These are phyloP conservation scores for Sebastiscus tertius DNA, from an alignment of 2,797 vertebrate genomes.

Conservation along the genomic window DNA sequence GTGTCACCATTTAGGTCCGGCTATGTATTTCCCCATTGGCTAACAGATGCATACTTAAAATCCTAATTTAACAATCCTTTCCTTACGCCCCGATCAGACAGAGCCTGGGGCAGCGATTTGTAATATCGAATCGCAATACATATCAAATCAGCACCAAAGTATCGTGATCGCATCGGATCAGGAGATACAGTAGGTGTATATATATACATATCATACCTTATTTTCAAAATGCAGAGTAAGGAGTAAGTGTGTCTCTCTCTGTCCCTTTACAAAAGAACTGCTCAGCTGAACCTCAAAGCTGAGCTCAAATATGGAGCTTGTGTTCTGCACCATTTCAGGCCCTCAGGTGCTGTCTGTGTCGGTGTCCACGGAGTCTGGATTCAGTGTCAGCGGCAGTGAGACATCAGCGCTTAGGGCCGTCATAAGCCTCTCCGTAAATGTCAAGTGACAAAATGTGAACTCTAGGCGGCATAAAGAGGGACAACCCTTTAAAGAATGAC, in stretches of 20 bases:
- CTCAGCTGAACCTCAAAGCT: constrained; percentile 17
- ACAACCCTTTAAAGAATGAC: constrained; percentile 69
- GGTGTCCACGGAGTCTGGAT: constrained; percentile 47
- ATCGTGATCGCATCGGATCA: too few species aligned
- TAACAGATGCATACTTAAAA: neutral
- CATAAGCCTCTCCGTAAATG: constrained; percentile 73
- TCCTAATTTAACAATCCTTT: neutral
- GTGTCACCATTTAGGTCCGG: neutral
- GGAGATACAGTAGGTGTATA: too few species aligned
- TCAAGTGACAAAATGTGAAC: constrained; percentile 80
- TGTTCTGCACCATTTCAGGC: constrained; percentile 37
- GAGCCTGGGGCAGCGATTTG: too few species aligned
- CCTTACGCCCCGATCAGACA: neutral
- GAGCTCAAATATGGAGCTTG: constrained; percentile 20
- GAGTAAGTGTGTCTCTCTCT: neutral
- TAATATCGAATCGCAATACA: too few species aligned
- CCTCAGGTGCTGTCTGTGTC: constrained; percentile 55
- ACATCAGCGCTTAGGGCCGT: constrained; percentile 63
- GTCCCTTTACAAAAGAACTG: neutral
- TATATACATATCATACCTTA: neutral
- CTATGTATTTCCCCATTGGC: neutral
- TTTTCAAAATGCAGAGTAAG: neutral
- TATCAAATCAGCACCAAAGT: too few species aligned
- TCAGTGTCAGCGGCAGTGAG: constrained; percentile 64
- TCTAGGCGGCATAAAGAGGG: constrained; percentile 67